Conservation (phyloP, 1,140 invertebrate species). For the Homarus americanus region DNA sequence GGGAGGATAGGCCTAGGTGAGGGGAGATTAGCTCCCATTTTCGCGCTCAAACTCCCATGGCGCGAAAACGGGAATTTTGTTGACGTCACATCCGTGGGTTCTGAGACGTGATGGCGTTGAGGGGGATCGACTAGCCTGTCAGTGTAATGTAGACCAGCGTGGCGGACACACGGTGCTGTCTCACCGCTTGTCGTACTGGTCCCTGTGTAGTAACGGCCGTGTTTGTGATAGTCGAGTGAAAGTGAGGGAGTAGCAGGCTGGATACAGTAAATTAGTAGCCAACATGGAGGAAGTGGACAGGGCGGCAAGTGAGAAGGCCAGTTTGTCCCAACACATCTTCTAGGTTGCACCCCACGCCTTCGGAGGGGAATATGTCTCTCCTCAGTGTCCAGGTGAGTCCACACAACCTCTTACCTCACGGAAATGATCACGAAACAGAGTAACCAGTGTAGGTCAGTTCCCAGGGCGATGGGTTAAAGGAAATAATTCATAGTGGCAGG, state of each 20-base stretch:
- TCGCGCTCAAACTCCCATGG: conserved; percentile 55
- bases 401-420: neutral
- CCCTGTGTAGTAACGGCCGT: conserved; percentile 40
- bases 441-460: neutral
- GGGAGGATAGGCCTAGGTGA: neutral
- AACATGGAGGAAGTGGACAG: conserved; percentile 56
- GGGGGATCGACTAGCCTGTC: conserved; percentile 39
- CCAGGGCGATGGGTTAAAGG: neutral
- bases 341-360: conserved; percentile 44
- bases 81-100: conserved; percentile 65
- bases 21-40: conserved; percentile 44
- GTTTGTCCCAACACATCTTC: conserved; percentile 42
- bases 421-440: neutral
- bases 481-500: neutral
- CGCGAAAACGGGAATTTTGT: conserved; percentile 69
- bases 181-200: conserved; percentile 45
- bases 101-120: conserved; percentile 67
- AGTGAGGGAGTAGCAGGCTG: conserved; percentile 23
- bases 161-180: conserved; percentile 59
- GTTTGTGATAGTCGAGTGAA: conserved; percentile 20
- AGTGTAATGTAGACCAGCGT: conserved; percentile 73
- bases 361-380: conserved; percentile 67
- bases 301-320: conserved; percentile 25
- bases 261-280: conserved; percentile 28
- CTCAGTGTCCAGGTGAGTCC: conserved; percentile 64